Evolutionary conservation across 2,113 vertebrate genomes (phyloP).

Genomic region (Xiphorhynchus elegans): DNA sequence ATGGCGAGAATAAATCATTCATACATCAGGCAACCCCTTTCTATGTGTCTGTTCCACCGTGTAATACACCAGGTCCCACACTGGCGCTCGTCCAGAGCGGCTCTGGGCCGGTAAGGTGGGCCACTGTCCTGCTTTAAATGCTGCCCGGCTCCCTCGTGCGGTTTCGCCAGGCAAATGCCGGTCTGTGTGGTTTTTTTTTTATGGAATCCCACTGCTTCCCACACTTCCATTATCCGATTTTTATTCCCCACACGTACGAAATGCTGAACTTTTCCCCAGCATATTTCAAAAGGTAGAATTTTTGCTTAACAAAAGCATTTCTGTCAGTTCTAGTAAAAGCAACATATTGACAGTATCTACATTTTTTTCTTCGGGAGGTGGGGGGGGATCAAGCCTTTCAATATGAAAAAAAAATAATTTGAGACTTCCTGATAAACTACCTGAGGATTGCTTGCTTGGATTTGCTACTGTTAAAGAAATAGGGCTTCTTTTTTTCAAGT

Average conservation of each 20-base stretch:
- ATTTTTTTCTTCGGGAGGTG: fast-evolving
- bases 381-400: neutral
- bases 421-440: neutral
- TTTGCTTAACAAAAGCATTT: neutral
- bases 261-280: neutral
- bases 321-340: neutral
- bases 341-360: neutral
- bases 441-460: neutral
- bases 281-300: neutral
- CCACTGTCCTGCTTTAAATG: neutral
- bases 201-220: neutral
- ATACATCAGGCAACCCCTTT: neutral
- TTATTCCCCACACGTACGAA: neutral
- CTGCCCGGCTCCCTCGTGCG: neutral
- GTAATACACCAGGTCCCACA: neutral
- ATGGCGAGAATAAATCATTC: neutral
- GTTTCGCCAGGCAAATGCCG: neutral
- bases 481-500: neutral
- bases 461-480: neutral
- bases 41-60: neutral
- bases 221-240: fast-evolving
- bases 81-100: neutral
- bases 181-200: fast-evolving
- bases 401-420: neutral
- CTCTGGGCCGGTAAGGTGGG: neutral